Evolutionary conservation across 2,797 vertebrate species (phyloP).

Genomic region (Brachymystax lenok): DNA sequence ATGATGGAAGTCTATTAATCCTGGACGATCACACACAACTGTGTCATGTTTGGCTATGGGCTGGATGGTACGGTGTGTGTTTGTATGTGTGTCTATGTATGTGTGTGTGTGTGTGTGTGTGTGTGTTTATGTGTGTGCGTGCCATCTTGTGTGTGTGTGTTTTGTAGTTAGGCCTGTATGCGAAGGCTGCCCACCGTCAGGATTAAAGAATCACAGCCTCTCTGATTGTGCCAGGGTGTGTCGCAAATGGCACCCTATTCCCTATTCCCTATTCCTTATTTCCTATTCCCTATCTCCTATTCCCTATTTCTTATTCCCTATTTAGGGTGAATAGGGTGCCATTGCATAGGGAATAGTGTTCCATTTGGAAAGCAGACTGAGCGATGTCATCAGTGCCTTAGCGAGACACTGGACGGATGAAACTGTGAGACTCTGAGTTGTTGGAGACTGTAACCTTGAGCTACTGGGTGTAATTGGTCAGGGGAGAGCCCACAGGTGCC

Average conservation of each 20-base stretch:
- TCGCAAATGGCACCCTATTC: background rate
- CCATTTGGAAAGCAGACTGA: too few species aligned
- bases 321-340: too few species aligned
- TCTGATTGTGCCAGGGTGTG: too few species aligned
- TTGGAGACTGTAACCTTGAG: background rate
- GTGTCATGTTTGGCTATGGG: background rate
- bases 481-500: slow-evolving; percentile 13
- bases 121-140: too few species aligned
- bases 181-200: background rate
- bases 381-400: too few species aligned
- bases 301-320: too few species aligned
- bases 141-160: background rate
- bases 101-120: background rate
- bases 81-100: background rate
- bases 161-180: background rate
- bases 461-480: slow-evolving; percentile 16
- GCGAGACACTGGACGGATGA: too few species aligned
- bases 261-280: too few species aligned
- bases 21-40: background rate
- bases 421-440: background rate
- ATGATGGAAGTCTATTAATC: background rate
- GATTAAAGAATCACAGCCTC: too few species aligned
- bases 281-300: too few species aligned
- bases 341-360: too few species aligned
- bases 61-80: background rate